phyloP scores from a whole-genome alignment of 2,113 vertebrate species.

The Capreolus pygargus region DNA sequence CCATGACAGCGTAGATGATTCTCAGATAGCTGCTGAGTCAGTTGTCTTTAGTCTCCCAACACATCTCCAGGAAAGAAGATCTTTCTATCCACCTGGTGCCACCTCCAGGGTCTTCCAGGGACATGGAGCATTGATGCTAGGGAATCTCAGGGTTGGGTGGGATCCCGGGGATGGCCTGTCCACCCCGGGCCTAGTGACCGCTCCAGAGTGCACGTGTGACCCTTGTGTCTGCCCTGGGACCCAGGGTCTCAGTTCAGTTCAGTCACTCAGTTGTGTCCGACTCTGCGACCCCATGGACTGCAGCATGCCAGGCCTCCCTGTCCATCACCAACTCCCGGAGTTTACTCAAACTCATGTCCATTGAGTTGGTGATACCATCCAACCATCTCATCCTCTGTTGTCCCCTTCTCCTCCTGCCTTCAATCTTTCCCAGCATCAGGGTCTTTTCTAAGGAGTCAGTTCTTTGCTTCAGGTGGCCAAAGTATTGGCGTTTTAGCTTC shows the following conservation, averaged over 20 bases:
- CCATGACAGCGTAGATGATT: accelerated
- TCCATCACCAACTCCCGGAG: accelerated
- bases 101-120: background rate
- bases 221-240: background rate
- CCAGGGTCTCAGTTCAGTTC: background rate
- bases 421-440: background rate
- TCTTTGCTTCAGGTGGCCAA: background rate
- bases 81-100: background rate
- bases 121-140: background rate
- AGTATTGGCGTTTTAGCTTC: background rate
- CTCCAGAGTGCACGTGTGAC: accelerated
- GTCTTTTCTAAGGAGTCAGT: background rate
- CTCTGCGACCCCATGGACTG: background rate
- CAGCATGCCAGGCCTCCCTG: background rate
- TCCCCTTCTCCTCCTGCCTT: background rate
- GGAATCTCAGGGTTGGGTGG: background rate
- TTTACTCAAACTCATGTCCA: background rate
- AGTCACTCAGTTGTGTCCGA: accelerated
- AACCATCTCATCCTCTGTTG: background rate
- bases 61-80: background rate
- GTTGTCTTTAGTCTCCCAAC: background rate
- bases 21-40: background rate
- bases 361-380: background rate
- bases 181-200: background rate
- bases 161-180: background rate